These are phyloP conservation scores for Trachelus stipa DNA, from an alignment of 2,888 invertebrate genomes.

Conservation along the genomic window DNA sequence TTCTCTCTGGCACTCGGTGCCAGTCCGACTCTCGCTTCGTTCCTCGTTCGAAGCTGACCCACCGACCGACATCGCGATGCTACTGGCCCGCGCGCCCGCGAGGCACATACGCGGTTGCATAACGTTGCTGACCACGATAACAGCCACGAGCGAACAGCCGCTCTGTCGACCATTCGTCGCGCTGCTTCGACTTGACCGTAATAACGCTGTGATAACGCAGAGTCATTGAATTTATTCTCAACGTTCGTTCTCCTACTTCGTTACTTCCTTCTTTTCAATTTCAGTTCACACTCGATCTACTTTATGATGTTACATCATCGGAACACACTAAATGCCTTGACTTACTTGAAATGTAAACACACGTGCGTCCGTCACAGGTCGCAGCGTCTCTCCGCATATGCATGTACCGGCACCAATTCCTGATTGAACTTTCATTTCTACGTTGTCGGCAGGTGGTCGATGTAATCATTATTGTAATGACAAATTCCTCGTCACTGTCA, in stretches of 20 bases:
- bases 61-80: conserved; percentile 40
- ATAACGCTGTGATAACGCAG: neutral
- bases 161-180: neutral
- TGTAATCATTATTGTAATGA: neutral
- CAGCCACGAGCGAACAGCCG: neutral
- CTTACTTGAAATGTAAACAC: neutral
- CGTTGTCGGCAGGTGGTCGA: neutral
- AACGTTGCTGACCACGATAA: conserved; percentile 35
- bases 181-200: neutral
- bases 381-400: neutral
- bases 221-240: neutral
- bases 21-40: neutral
- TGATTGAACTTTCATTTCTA: neutral
- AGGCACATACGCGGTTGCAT: conserved; percentile 31
- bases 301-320: neutral
- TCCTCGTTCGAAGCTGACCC: conserved; percentile 32
- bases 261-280: neutral
- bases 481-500: neutral
- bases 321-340: neutral
- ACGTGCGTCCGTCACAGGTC: neutral
- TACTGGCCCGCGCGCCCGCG: neutral
- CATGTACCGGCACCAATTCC: neutral
- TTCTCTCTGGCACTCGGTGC: neutral
- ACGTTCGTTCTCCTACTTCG: neutral
- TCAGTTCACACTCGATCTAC: neutral